Conservation (phyloP, 2,113 vertebrate genomes). For the Hipposideros armiger region DNA sequence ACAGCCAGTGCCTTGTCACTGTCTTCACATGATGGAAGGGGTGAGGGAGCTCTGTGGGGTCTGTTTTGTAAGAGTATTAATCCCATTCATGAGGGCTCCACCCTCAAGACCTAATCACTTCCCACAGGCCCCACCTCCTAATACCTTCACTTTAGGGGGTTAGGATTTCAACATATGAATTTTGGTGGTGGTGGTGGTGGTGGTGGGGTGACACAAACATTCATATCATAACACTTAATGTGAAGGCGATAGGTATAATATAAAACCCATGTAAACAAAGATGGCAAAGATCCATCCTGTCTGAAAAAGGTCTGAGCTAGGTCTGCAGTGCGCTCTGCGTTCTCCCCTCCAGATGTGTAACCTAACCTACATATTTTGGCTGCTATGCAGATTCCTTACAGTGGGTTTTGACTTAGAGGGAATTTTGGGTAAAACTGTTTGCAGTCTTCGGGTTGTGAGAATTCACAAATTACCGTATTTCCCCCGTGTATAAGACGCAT, state of each 20-base stretch:
- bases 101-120: background rate
- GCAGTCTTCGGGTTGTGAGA: background rate
- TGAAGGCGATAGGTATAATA: background rate
- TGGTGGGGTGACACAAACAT: background rate
- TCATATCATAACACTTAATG: background rate
- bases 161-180: background rate
- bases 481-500: too few relatives aligned
- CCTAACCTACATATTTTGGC: background rate
- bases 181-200: background rate
- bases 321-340: background rate
- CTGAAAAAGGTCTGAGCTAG: background rate
- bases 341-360: background rate
- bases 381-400: background rate
- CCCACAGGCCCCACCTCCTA: background rate
- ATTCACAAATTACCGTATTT: background rate
- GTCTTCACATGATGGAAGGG: background rate
- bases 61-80: background rate
- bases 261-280: background rate
- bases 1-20: background rate
- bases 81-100: background rate
- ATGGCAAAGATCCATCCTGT: background rate
- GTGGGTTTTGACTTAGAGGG: background rate
- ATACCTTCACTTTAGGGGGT: background rate
- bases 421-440: constrained; percentile 6
- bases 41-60: background rate